These are phyloP conservation scores for Potamarius usumacintae DNA, from an alignment of 2,113 vertebrate species.

Conservation along the genomic window DNA sequence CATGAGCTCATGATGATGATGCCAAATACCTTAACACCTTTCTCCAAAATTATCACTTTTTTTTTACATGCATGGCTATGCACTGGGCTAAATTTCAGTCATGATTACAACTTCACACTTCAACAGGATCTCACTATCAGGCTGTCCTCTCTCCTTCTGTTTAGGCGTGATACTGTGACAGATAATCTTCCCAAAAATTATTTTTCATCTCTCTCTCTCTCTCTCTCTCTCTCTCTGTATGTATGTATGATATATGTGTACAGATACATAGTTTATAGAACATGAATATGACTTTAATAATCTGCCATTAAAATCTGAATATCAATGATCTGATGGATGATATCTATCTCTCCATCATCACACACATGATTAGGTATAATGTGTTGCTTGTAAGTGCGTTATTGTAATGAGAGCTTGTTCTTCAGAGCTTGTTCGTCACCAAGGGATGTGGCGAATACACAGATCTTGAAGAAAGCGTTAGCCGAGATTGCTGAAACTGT, in stretches of 20 bases:
- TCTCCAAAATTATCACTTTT: background rate
- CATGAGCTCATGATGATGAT: background rate
- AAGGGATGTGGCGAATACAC: slow-evolving; percentile 32
- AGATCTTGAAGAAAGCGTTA: background rate
- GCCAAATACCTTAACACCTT: background rate
- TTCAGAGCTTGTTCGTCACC: slow-evolving; percentile 65
- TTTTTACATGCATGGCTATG: background rate
- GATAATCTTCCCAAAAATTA: background rate
- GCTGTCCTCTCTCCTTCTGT: background rate
- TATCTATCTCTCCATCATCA: slow-evolving; percentile 60
- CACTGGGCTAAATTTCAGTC: background rate
- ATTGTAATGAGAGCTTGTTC: slow-evolving; percentile 65
- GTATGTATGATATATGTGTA: background rate
- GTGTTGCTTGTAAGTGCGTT: slow-evolving; percentile 68
- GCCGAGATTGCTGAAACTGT: background rate
- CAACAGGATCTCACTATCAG: background rate
- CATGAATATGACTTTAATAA: slow-evolving; percentile 45
- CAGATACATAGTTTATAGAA: slow-evolving; percentile 7
- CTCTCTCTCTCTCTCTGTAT: background rate
- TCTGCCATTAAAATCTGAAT: slow-evolving; percentile 49
- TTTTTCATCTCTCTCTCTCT: background rate
- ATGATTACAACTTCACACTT: slow-evolving; percentile 1
- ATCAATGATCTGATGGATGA: slow-evolving; percentile 63
- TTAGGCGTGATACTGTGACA: background rate
- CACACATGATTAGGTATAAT: slow-evolving; percentile 70